A percentile compares a stretch with the other conserved stretches of the same genome.
These are phyloP conservation scores for Nanorana parkeri DNA, from an alignment of 2,113 vertebrate genomes.

Conservation along the genomic window DNA sequence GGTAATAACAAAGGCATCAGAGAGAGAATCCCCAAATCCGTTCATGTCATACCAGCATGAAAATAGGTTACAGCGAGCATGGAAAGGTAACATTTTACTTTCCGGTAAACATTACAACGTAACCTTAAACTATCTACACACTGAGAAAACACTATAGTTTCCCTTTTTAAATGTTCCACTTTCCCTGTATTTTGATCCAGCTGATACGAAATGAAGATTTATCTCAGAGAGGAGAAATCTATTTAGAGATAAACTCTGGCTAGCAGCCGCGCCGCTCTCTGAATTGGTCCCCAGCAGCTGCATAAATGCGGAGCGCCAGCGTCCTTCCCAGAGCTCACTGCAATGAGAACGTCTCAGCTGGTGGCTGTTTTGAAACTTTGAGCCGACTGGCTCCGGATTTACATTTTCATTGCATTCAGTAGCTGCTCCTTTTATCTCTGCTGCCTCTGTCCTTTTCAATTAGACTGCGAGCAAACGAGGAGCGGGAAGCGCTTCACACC, in stretches of 20 bases:
- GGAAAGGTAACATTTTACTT: background rate
- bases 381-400: constrained; percentile 50
- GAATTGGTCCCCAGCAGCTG: constrained; percentile 54
- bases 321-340: constrained; percentile 15
- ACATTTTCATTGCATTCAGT: constrained; percentile 47
- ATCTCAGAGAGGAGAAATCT: constrained; percentile 54
- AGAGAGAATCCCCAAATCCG: too few relatives aligned
- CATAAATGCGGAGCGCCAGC: constrained; percentile 57
- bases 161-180: constrained; percentile 6
- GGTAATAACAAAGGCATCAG: too few relatives aligned
- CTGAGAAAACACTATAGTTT: too few relatives aligned
- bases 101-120: background rate
- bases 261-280: constrained; percentile 57
- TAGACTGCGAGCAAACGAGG: background rate
- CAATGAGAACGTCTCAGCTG: constrained; percentile 49
- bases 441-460: constrained; percentile 5
- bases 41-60: too few relatives aligned
- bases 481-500: constrained; percentile 10
- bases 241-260: constrained; percentile 58
- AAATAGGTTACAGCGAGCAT: too few relatives aligned
- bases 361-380: constrained; percentile 44
- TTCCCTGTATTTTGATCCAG: constrained; percentile 29
- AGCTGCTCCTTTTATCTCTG: constrained; percentile 47
- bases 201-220: constrained; percentile 52
- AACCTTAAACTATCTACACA: too few relatives aligned